Evolutionary conservation across 2,888 invertebrate species (phyloP).

Genomic region (Orthosia cruda): DNA sequence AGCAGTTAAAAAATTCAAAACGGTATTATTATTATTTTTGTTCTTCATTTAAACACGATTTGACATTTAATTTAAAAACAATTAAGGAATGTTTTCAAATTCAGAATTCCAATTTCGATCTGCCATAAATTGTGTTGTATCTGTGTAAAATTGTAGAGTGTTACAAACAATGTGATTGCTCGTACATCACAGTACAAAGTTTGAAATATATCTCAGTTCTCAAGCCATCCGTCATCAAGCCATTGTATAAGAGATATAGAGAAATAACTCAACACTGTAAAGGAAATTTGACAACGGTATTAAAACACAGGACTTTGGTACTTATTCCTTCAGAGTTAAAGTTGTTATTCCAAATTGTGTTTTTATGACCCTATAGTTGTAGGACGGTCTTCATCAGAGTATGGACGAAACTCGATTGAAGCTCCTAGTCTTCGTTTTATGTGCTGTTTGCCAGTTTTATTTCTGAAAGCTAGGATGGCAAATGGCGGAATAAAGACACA

Average conservation of each 20-base stretch:
- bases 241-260: slow-evolving; percentile 47
- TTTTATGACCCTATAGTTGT: slow-evolving; percentile 46
- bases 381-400: slow-evolving; percentile 50
- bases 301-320: slow-evolving; percentile 52
- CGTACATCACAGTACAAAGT: slow-evolving; percentile 49
- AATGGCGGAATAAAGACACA: slow-evolving; percentile 57
- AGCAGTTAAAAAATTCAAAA: slow-evolving; percentile 8
- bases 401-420: slow-evolving; percentile 58
- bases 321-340: slow-evolving; percentile 36
- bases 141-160: slow-evolving; percentile 29
- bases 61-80: slow-evolving; percentile 18
- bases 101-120: slow-evolving; percentile 26
- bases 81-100: slow-evolving; percentile 17
- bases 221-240: slow-evolving; percentile 58
- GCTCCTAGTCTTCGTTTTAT: slow-evolving; percentile 59
- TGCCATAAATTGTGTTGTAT: slow-evolving; percentile 26
- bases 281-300: slow-evolving; percentile 62
- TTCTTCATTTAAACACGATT: slow-evolving; percentile 22
- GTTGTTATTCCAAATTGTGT: slow-evolving; percentile 49
- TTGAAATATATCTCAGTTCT: slow-evolving; percentile 50
- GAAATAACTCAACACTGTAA: slow-evolving; percentile 67
- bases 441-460: slow-evolving; percentile 61
- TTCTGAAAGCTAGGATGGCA: slow-evolving; percentile 41
- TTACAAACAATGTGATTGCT: slow-evolving; percentile 38
- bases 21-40: slow-evolving; percentile 16